These are phyloP conservation scores for Zhengitettix transpicula DNA, from an alignment of 2,888 invertebrate species.

Conservation along the genomic window DNA sequence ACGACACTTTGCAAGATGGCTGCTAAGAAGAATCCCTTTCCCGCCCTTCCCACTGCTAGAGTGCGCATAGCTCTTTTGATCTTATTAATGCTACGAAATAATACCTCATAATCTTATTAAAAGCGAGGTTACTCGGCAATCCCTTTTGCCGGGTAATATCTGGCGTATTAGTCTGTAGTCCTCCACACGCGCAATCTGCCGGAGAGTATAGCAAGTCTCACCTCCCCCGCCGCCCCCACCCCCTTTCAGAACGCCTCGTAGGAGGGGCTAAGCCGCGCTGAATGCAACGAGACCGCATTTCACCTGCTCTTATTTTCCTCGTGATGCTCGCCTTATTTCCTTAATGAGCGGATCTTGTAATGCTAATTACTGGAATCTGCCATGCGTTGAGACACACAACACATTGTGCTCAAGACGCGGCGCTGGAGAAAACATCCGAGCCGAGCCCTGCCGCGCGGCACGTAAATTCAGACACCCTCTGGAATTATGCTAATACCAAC, in stretches of 20 bases:
- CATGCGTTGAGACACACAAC: background rate
- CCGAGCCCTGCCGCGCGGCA: background rate
- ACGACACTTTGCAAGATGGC: background rate
- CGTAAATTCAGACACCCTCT: background rate
- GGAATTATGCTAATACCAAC: too few relatives aligned
- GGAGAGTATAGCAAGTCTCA: too few relatives aligned
- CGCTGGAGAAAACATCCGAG: too few relatives aligned
- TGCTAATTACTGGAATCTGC: background rate
- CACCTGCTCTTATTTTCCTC: background rate
- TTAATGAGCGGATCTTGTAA: background rate
- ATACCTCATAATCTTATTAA: conserved; percentile 59
- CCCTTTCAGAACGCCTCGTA: background rate
- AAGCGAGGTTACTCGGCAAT: background rate
- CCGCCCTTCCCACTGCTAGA: background rate
- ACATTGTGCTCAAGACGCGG: too few relatives aligned
- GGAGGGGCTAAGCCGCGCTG: background rate
- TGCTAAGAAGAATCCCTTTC: background rate
- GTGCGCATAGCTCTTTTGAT: conserved; percentile 43
- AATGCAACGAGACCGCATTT: background rate
- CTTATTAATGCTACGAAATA: conserved; percentile 61
- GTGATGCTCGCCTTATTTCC: background rate
- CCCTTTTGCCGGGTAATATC: background rate
- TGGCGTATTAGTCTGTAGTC: background rate
- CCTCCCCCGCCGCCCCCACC: background rate
- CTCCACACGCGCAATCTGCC: too few relatives aligned